These are phyloP conservation scores for Nannoperca obscura DNA, from an alignment of 2,797 vertebrate genomes.

Conservation along the genomic window DNA sequence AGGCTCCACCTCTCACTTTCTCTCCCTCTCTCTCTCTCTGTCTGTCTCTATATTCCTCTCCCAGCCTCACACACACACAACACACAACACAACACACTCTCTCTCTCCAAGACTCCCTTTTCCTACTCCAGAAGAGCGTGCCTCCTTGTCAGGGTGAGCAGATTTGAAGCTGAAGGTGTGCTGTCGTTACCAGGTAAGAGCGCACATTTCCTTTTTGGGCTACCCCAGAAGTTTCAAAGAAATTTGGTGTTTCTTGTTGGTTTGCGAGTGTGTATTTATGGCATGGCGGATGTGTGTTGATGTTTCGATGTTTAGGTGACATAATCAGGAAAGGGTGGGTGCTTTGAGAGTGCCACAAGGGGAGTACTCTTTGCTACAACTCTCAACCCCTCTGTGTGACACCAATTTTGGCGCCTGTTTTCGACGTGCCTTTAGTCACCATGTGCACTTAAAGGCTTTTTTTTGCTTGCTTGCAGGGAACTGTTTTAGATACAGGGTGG, in stretches of 20 bases:
- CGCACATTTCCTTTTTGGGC: conserved; percentile 47
- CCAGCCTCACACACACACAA: conserved; percentile 41
- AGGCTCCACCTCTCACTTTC: conserved; percentile 79
- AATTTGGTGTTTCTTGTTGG: conserved; percentile 8
- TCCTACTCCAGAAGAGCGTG: conserved; percentile 77
- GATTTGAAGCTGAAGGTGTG: conserved; percentile 81
- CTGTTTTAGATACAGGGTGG: conserved; percentile 57
- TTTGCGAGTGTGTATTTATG: conserved; percentile 35
- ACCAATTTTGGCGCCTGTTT: conserved; percentile 58
- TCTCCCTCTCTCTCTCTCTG: conserved; percentile 48
- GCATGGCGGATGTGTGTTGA: not conserved
- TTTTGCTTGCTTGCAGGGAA: conserved; percentile 17
- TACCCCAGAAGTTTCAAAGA: conserved; percentile 63
- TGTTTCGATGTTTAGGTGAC: conserved; percentile 54
- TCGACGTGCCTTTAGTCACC: conserved; percentile 24
- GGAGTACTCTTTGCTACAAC: conserved; percentile 68
- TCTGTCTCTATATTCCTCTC: conserved; percentile 8
- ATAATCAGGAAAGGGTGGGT: conserved; percentile 59
- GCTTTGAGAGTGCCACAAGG: conserved; percentile 45
- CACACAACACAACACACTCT: conserved; percentile 12
- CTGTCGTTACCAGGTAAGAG: conserved; percentile 81
- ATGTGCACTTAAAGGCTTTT: conserved; percentile 45
- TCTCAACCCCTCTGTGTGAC: conserved; percentile 38
- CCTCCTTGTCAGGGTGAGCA: conserved; percentile 67
- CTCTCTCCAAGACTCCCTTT: conserved; percentile 58